phyloP scores from a whole-genome alignment of 2,113 vertebrate species.

The Columbina picui region DNA sequence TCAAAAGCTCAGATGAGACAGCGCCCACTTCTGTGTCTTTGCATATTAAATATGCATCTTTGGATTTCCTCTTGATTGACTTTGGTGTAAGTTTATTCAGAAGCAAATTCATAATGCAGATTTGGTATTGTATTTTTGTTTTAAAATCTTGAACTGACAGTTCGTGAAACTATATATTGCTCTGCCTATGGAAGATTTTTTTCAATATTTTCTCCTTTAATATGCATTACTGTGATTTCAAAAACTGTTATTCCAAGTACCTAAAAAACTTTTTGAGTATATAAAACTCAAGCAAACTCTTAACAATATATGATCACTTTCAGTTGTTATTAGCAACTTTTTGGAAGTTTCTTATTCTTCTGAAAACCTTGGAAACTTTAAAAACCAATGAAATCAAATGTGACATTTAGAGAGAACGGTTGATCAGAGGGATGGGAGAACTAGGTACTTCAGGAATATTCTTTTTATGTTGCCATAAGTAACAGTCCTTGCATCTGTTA shows the following conservation, averaged over 20 bases:
- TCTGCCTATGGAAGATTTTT: background rate
- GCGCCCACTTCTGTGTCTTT: background rate
- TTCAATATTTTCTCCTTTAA: background rate
- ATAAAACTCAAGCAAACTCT: background rate
- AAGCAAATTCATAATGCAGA: background rate
- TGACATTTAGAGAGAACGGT: background rate
- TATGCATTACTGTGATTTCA: background rate
- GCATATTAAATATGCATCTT: background rate
- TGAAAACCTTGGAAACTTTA: background rate
- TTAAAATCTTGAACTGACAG: background rate
- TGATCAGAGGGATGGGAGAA: background rate
- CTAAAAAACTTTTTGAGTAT: background rate
- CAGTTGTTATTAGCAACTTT: background rate
- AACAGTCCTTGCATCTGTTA: rapidly evolving
- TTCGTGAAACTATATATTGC: background rate
- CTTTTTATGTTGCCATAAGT: background rate
- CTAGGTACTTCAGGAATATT: background rate
- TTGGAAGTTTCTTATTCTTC: background rate
- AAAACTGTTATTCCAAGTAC: background rate
- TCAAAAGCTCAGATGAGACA: background rate
- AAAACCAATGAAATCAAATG: background rate
- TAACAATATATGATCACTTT: background rate
- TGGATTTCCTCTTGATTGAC: background rate
- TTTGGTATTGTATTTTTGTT: background rate
- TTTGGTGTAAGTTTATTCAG: background rate